Base-by-base conservation (phyloP, 2,888 invertebrate species). In the Mamestra brassicae region DNA sequence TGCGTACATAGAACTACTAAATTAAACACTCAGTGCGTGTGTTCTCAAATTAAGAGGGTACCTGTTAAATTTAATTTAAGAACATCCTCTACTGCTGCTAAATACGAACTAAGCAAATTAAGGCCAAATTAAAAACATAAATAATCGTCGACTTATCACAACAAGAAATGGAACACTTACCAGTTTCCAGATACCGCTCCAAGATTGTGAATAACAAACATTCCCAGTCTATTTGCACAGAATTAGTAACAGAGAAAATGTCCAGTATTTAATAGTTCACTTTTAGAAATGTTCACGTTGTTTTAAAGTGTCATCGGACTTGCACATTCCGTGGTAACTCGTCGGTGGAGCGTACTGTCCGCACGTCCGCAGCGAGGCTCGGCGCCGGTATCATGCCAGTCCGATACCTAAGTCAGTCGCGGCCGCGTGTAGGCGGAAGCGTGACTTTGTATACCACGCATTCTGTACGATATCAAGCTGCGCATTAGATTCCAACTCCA, bases 371-470 rank as follows among this genome's bases (percentile, higher is more conserved):
- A 74, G 84, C 73, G 81, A 68, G 75, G 67, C 81, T 84, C 79
- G 66, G 81, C 75, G 84, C 77, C 87, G 84, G 89, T 89, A 86
- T 86, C 86, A 78, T 85, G 80, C 85, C 79, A 78, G 58, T 72
- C 78, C 81, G 72, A 78, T 86, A 83, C 77, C 80, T 75, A 84
- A 83, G 66, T 62, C 76, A 73, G 72, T 58, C 63, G 58, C 79
- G 42, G 60, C 79, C 42, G 73, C 78, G 80, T 86, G 86, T 88
- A 85, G 89, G 88, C 84, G 87, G 83, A 88, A 86, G 86, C 84
- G 81, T 80, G 68, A 77, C 76, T 81, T 83, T 83, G 86, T 83
- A 68, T 86, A 81, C 68, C 76, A 84, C 79, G 83, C 83, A 80
- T 71, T 81, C 76, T 74, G 67, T 81, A 80, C 76, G 83, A 76